Conservation (phyloP, 1,140 invertebrate species). For the Camponotus pennsylvanicus region DNA sequence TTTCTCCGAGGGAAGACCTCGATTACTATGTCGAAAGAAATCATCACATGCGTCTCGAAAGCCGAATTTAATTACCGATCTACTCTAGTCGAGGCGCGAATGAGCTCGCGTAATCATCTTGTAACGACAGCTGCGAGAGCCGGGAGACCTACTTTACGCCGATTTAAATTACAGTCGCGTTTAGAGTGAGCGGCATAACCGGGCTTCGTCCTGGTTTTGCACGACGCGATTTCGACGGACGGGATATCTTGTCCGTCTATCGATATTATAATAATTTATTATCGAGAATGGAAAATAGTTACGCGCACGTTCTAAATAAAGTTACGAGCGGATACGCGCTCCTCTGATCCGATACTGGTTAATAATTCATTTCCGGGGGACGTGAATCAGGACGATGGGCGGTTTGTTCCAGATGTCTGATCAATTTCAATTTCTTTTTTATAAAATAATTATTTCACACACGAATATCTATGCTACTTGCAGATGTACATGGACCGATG, state of each 20-base stretch:
- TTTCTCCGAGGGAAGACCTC: background rate
- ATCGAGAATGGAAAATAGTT: conserved; percentile 21
- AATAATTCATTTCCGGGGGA: conserved; percentile 13
- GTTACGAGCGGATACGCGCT: conserved; percentile 15
- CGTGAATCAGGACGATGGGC: background rate
- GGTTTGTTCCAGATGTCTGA: background rate
- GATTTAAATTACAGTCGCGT: conserved; percentile 22
- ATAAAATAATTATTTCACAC: background rate
- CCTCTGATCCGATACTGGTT: background rate
- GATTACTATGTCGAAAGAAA: background rate
- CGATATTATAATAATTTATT: conserved; percentile 4
- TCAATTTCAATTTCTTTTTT: background rate
- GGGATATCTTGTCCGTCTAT: background rate
- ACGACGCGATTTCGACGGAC: background rate
- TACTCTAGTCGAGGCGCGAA: background rate
- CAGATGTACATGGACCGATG: conserved; percentile 83
- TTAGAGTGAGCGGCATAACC: conserved; percentile 31
- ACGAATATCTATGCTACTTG: conserved; percentile 52
- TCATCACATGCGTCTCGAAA: background rate
- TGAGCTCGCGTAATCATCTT: conserved; percentile 18
- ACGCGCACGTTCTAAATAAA: background rate
- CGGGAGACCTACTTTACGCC: conserved; percentile 30
- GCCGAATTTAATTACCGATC: conserved; percentile 16
- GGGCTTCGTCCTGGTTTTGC: conserved; percentile 43
- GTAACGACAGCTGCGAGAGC: conserved; percentile 34